Evolutionary conservation across 2,888 invertebrate species (phyloP), one percentile per base, ranked within the genome.

Genomic region (Graphium colonna): DNA sequence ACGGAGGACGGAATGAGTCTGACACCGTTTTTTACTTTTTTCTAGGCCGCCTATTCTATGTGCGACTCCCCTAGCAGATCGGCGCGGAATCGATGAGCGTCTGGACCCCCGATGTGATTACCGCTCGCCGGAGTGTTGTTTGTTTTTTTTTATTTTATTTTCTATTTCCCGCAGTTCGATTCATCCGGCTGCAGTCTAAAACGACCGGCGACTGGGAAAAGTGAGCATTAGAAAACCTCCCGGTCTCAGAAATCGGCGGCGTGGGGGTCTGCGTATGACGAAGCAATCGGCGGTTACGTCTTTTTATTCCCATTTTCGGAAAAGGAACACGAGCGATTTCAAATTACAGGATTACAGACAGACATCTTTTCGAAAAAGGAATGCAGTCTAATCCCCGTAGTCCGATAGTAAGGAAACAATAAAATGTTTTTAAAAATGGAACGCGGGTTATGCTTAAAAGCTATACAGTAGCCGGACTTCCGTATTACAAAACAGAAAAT

Each of bases 11-110:
- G 79, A 85, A 85, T 84, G 87, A 84, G 83, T 77, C 83, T 84
- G 83, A 79, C 82, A 82, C 75, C 71, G 76, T 81, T 83, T 86
- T 88, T 82, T 82, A 78, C 80, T 80, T 82, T 82, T 88, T 87
- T 79, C 88, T 87, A 89, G 88, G 88, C 88, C 86, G 84, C 80
- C 36, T 66, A 64, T 65, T 68, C 68, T 71, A 63, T 64, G 63
- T 65, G 62, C 64, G 69, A 67, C 64, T 60, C 49, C 54, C 64
- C 60, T 63, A 60, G 67, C 64, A 63, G 65, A 67, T 73, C 68
- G 71, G 70, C 69, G 72, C 63, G 65, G 71, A 77, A 79, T 79
- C 80, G 79, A 79, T 78, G 75, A 61, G 60, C 59, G 73, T 72
- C 67, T 73, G 71, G 61, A 57, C 61, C 61, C 60, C 57, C 65